Evolutionary conservation across 1,140 invertebrate genomes (phyloP), one percentile per base, ranked within the genome.

Genomic region (Papilio dardanus): DNA sequence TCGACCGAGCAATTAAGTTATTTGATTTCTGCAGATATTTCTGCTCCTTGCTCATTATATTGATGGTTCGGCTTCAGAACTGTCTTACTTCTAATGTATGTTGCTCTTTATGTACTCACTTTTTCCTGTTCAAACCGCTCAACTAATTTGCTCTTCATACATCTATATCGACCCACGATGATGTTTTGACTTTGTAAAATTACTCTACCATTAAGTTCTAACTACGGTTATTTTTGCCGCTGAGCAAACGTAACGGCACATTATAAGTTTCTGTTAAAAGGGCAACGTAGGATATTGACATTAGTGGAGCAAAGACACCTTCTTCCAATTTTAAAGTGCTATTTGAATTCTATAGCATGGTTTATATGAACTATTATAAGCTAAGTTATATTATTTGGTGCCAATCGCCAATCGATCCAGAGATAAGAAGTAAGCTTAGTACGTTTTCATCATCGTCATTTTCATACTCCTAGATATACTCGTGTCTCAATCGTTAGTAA

Each of bases 1-100:
- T 54, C 24, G 50, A 24, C 50, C 50, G 50, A 54, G 50, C 19
- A 54, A 54, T 24, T 54, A 54, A 54, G 50, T 54, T 10, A 54
- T 54, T 54, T 54, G 21, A 24, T 24, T 54, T 54, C 2, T 54
- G 21, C 10, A 54, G 50, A 28, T 54, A 24, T 24, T 54, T 54
- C 1, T 24, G 10, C 1, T 54, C 10, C 2, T 54, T 24, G 21
- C 24, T 8, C 7, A 54, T 24, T 1, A 8, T 54, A 1, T 46
- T 46, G 42, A 46, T 46, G 19, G 19, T 19, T 46, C n/a, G 19
- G 42, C 42, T 7, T 19, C 42, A 46, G n/a, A 7, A 46, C n/a
- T 46, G 5, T 46, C 2, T 46, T 46, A 46, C 16, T 46, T 37
- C 2, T 12, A 37, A 1, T 37, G 35, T 10, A 37, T 37, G 35